phyloP scores from a whole-genome alignment of 1,140 invertebrate species.

The Scaptodrosophila lebanonensis region DNA sequence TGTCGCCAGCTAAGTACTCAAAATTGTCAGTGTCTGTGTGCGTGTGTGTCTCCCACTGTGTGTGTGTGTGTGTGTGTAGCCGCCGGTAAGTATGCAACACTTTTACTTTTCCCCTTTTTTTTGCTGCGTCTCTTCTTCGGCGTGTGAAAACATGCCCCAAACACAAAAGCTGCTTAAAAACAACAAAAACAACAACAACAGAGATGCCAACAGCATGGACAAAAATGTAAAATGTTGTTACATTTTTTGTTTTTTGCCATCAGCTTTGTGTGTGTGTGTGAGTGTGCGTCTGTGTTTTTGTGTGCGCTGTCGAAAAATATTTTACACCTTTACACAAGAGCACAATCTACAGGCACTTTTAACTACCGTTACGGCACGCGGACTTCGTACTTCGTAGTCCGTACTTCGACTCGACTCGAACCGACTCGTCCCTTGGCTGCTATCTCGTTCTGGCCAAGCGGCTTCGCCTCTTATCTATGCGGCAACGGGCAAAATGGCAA shows the following conservation, averaged over 20 bases:
- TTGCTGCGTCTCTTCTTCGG: not conserved
- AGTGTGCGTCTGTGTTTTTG: constrained; percentile 20
- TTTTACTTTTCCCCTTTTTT: constrained; percentile 35
- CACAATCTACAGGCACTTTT: constrained; percentile 42
- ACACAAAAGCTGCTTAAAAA: constrained; percentile 62
- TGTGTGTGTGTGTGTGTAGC: constrained; percentile 20
- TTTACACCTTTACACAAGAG: constrained; percentile 61
- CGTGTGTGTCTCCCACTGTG: not conserved
- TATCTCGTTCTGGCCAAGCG: not conserved
- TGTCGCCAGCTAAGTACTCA: constrained; percentile 10
- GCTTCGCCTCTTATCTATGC: constrained; percentile 38
- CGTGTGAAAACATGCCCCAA: constrained; percentile 37
- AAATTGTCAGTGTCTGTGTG: constrained; percentile 5
- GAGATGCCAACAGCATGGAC: constrained; percentile 8
- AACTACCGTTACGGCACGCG: constrained; percentile 37
- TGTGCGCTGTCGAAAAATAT: constrained; percentile 48
- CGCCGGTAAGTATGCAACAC: constrained; percentile 62
- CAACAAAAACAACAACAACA: constrained; percentile 50
- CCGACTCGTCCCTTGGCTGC: no score
- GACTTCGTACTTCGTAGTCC: no score
- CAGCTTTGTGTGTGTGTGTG: constrained; percentile 24
- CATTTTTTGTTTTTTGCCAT: not conserved
- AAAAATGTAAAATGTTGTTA: constrained; percentile 4
- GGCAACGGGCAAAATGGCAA: constrained; percentile 36
- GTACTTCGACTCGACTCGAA: no score